phyloP scores from a whole-genome alignment of 2,797 vertebrate species.

The Coluber constrictor region DNA sequence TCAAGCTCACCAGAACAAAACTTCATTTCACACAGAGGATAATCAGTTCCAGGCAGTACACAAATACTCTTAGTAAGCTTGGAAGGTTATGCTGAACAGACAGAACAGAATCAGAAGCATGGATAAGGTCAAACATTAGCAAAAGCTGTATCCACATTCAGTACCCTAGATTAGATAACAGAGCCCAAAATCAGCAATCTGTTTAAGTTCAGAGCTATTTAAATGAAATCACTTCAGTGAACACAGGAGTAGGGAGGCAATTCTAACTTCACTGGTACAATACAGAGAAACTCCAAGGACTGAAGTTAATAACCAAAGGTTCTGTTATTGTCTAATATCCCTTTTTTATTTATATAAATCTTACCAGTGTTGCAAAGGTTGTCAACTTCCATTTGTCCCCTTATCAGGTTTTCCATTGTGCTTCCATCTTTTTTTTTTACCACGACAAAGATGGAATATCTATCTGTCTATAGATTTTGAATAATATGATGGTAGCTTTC shows the following conservation, averaged over 20 bases:
- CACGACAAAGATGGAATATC: neutral
- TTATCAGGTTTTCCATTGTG: neutral
- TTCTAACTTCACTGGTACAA: neutral
- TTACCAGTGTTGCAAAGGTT: neutral
- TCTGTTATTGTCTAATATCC: neutral
- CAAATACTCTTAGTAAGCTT: neutral
- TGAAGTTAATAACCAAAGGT: neutral
- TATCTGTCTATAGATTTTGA: too few relatives aligned
- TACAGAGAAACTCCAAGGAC: neutral
- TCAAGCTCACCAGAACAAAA: neutral
- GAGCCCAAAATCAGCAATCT: neutral
- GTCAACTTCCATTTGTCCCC: neutral
- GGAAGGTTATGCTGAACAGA: neutral
- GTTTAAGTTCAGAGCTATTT: neutral
- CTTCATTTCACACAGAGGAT: neutral
- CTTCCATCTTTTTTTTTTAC: neutral
- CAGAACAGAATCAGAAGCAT: neutral
- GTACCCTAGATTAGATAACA: neutral
- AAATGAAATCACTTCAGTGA: neutral
- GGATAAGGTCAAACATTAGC: neutral
- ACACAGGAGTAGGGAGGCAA: neutral
- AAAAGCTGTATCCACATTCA: neutral
- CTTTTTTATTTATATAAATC: neutral
- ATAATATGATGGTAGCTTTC: neutral
- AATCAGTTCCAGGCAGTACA: neutral